Conservation (phyloP, 2,113 vertebrate genomes). For the Hippocampus comes region DNA sequence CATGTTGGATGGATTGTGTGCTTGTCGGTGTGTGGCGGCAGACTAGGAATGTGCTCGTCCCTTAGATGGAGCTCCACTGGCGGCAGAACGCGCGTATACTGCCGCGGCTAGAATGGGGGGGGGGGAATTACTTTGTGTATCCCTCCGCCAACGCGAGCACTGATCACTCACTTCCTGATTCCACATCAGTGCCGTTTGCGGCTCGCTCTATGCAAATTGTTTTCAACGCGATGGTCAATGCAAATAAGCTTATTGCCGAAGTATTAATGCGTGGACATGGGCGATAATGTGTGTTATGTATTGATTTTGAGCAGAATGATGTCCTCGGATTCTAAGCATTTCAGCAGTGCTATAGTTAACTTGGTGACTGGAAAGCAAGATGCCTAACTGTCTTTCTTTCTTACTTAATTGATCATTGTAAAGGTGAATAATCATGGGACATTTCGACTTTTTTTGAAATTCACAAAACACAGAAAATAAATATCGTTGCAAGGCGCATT, state of each 20-base stretch:
- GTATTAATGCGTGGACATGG: background rate
- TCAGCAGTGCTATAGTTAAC: too few species aligned
- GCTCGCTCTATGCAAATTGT: background rate
- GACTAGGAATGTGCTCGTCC: conserved; percentile 55
- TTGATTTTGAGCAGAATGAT: background rate
- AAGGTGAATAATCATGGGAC: too few species aligned
- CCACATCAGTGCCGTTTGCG: conserved; percentile 24
- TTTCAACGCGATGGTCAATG: background rate
- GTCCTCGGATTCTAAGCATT: too few species aligned
- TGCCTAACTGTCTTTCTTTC: too few species aligned
- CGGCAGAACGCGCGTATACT: conserved; percentile 60
- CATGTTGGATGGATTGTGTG: conserved; percentile 66
- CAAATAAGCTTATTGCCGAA: background rate
- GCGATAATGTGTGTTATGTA: background rate
- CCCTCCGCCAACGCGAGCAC: conserved; percentile 69
- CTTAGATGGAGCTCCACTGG: conserved; percentile 68
- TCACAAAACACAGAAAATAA: background rate
- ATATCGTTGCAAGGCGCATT: too few species aligned
- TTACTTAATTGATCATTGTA: too few species aligned
- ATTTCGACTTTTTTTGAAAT: background rate
- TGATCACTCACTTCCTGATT: conserved; percentile 67
- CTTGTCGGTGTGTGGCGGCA: conserved; percentile 62
- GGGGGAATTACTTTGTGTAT: conserved; percentile 66
- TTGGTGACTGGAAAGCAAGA: too few species aligned
- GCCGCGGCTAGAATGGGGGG: conserved; percentile 57